Evolutionary conservation across 2,797 vertebrate genomes (phyloP).

Genomic region (Dermochelys coriacea): DNA sequence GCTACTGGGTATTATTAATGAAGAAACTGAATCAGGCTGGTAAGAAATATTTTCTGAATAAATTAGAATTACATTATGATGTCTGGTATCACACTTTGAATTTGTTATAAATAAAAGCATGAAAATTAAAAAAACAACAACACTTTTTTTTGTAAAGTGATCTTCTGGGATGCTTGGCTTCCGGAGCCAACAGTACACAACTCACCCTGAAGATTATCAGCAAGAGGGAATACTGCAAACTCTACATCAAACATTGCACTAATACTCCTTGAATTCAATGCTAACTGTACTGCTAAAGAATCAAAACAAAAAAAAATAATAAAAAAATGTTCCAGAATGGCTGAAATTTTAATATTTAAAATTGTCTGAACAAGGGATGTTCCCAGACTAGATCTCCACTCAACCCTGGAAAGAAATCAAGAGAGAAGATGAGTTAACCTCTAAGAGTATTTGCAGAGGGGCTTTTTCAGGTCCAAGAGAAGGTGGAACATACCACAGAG

Average conservation of each 20-base stretch:
- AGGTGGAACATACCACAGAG: not conserved
- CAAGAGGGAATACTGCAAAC: not conserved
- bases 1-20: slow-evolving; percentile 58
- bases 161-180: slow-evolving; percentile 53
- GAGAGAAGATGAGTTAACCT: not conserved
- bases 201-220: slow-evolving; percentile 27
- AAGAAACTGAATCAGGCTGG: slow-evolving; percentile 38
- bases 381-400: not conserved
- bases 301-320: not conserved
- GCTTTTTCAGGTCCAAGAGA: not conserved
- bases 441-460: not conserved
- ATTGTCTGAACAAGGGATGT: not conserved
- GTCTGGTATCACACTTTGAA: slow-evolving; percentile 36
- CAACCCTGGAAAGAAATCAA: not conserved
- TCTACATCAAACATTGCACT: not conserved
- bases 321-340: not conserved
- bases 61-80: slow-evolving; percentile 64
- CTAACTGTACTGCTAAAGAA: not conserved
- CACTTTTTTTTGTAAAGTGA: slow-evolving; percentile 38
- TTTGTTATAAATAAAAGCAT: slow-evolving; percentile 62
- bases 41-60: slow-evolving; percentile 54
- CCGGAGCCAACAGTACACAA: slow-evolving; percentile 6
- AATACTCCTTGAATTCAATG: slow-evolving; percentile 12
- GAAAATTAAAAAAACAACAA: slow-evolving; percentile 46
- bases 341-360: not conserved